These are phyloP conservation scores for Myopa testacea DNA, from an alignment of 2,888 invertebrate genomes.

Conservation along the genomic window DNA sequence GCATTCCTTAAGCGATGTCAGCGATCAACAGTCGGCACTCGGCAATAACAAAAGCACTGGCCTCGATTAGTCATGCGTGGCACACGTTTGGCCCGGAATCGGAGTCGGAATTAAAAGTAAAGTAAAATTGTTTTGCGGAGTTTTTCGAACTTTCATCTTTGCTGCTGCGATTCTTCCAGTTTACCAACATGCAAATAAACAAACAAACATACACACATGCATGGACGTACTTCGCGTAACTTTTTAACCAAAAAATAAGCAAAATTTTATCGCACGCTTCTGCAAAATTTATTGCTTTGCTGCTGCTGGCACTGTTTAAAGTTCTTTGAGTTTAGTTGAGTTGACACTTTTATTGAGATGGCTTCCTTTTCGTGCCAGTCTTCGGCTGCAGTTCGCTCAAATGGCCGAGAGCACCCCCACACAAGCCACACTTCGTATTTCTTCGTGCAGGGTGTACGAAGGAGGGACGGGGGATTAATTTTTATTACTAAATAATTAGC, in stretches of 20 bases:
- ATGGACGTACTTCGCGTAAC: background rate
- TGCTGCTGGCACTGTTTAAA: slow-evolving; percentile 21
- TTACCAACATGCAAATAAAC: background rate
- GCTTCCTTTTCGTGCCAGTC: too few relatives aligned
- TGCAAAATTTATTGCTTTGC: slow-evolving; percentile 26
- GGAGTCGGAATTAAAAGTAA: background rate
- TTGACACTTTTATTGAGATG: background rate
- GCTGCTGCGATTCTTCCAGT: background rate
- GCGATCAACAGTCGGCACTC: background rate
- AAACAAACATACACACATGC: background rate
- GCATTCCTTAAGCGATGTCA: too few relatives aligned
- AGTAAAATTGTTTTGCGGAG: background rate
- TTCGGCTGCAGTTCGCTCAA: too few relatives aligned
- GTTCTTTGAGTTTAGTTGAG: background rate
- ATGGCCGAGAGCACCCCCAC: too few relatives aligned
- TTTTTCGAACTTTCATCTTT: background rate
- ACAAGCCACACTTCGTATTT: too few relatives aligned
- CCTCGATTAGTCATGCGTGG: slow-evolving; percentile 22
- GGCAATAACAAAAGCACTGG: background rate
- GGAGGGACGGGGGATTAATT: too few relatives aligned
- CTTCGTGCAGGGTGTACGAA: too few relatives aligned
- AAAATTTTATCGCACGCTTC: slow-evolving; percentile 31
- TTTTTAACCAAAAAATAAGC: background rate
- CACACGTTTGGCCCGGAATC: slow-evolving; percentile 2
- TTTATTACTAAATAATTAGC: too few relatives aligned